Conservation (phyloP, 2,113 vertebrate genomes). For the Ploceus nigricollis region DNA sequence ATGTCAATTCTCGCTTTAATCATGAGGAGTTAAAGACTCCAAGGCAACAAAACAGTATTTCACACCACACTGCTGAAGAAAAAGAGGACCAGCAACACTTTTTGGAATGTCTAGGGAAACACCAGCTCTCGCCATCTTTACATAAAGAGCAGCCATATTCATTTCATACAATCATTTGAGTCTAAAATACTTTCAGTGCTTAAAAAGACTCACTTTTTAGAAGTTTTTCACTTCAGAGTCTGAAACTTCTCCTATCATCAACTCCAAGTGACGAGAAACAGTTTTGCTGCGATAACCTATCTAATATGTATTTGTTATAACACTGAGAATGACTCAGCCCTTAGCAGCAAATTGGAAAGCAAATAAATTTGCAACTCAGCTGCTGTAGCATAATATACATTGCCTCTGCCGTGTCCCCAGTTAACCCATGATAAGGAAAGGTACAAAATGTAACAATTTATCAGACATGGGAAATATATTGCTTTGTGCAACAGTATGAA, state of each 20-base stretch:
- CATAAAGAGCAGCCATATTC: not conserved
- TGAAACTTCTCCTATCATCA: not conserved
- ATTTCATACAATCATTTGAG: not conserved
- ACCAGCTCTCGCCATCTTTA: not conserved
- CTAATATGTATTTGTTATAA: conserved; percentile 24
- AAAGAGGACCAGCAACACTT: not conserved
- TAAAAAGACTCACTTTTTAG: no score
- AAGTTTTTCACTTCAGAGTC: not conserved
- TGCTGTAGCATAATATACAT: not conserved
- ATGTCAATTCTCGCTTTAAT: not conserved
- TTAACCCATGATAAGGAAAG: not conserved
- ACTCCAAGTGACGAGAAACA: not conserved
- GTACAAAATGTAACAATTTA: not conserved
- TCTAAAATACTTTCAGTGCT: not conserved
- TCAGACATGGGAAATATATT: not conserved
- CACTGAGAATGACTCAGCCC: conserved; percentile 32
- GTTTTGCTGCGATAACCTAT: not conserved
- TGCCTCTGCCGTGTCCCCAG: not conserved
- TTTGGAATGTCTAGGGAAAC: not conserved
- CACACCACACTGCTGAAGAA: not conserved
- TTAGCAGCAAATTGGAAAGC: not conserved
- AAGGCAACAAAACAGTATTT: not conserved
- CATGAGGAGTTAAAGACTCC: not conserved
- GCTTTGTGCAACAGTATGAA: not conserved
- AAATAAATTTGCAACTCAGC: not conserved